Evolutionary conservation across 2,113 vertebrate species (phyloP).

Genomic region (Nematolebias whitei): DNA sequence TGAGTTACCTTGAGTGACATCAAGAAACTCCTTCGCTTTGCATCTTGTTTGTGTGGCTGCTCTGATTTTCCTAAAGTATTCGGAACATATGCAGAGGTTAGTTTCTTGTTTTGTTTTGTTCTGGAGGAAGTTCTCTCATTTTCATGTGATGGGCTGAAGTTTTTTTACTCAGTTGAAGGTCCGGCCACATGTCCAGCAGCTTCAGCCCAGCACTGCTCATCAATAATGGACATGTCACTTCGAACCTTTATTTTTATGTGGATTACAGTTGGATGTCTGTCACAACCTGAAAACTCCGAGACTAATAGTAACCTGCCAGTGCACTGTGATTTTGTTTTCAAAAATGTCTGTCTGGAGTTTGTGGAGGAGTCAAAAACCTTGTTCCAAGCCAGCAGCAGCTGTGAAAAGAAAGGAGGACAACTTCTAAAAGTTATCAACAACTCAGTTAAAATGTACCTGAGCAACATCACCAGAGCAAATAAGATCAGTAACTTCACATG

Average conservation of each 20-base stretch:
- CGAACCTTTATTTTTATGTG: constrained; percentile 53
- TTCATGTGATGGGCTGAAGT: constrained; percentile 61
- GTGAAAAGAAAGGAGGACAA: constrained; percentile 63
- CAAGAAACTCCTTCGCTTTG: constrained; percentile 58
- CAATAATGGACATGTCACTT: constrained; percentile 53
- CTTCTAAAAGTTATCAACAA: constrained; percentile 60
- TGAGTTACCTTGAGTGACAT: constrained; percentile 36
- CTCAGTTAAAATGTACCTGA: constrained; percentile 46
- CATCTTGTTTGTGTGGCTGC: constrained; percentile 80
- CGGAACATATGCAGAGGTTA: constrained; percentile 71
- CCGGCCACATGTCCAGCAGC: constrained; percentile 18
- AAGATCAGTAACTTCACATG: constrained; percentile 45
- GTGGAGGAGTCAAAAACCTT: constrained; percentile 53
- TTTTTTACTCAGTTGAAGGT: constrained; percentile 35
- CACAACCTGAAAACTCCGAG: constrained; percentile 9
- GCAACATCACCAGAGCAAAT: constrained; percentile 20
- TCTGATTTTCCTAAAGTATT: constrained; percentile 80
- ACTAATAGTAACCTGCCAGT: neutral
- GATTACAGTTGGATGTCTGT: constrained; percentile 56
- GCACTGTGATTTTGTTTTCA: constrained; percentile 35
- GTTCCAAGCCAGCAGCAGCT: constrained; percentile 62
- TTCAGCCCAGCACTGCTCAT: constrained; percentile 24
- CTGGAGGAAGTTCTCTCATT: constrained; percentile 67
- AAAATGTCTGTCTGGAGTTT: constrained; percentile 68
- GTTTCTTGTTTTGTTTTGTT: constrained; percentile 47